Conservation (phyloP, 2,797 vertebrate species). For the Hafferia zeledoni region DNA sequence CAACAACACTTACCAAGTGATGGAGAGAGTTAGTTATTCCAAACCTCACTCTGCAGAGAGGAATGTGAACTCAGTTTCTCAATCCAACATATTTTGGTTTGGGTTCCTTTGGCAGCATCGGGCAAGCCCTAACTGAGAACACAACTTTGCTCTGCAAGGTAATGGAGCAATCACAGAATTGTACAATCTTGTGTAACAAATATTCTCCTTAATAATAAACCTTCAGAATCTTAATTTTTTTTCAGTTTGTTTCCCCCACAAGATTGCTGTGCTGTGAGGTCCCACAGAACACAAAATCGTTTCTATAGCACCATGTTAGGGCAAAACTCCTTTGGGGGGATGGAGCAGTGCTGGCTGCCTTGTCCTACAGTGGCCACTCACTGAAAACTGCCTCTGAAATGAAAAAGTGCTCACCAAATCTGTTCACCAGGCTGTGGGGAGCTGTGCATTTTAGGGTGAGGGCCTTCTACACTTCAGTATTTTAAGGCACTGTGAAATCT, state of each 20-base stretch:
- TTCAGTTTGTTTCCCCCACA: not conserved
- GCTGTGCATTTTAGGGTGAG: not conserved
- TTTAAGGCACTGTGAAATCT: not conserved
- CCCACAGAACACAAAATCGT: not conserved
- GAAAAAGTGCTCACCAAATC: not conserved
- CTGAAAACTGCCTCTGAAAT: not conserved
- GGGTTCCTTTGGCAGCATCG: not conserved
- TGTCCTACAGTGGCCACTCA: not conserved
- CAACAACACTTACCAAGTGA: not conserved
- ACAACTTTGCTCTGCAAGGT: not conserved
- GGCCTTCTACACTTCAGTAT: not conserved
- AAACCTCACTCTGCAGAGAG: not conserved
- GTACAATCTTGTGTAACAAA: constrained; percentile 23
- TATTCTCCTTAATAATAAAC: constrained; percentile 8
- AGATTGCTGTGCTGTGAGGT: not conserved
- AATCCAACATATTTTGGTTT: not conserved
- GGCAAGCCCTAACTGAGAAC: not conserved
- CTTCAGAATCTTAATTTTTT: not conserved
- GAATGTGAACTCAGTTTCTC: not conserved
- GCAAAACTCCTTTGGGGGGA: not conserved
- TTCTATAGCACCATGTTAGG: accelerated
- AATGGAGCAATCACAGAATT: constrained; percentile 9
- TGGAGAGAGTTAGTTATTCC: not conserved
- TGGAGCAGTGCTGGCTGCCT: not conserved
- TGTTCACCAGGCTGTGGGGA: not conserved